Percentiles rank a stretch among this genome's conserved stretches.
phyloP scores from a whole-genome alignment of 2,113 vertebrate genomes.

The Mastomys natalensis region DNA sequence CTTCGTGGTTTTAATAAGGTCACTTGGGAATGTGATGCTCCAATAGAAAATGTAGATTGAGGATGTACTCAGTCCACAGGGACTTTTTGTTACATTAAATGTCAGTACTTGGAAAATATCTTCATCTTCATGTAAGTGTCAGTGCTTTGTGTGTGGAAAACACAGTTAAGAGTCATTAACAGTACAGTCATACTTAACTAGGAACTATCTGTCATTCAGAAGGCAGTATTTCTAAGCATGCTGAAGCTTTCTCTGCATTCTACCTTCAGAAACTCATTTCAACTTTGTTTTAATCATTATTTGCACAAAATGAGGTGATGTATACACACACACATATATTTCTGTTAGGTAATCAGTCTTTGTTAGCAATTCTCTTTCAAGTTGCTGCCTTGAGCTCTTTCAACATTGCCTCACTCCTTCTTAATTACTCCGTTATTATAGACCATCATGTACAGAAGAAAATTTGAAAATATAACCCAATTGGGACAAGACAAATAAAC shows the following conservation, averaged over 20 bases:
- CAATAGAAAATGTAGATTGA: background rate
- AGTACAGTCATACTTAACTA: background rate
- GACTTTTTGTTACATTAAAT: background rate
- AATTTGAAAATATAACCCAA: background rate
- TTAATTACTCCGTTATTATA: background rate
- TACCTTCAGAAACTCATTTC: background rate
- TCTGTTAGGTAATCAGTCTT: background rate
- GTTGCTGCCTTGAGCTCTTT: background rate
- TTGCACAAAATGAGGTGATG: background rate
- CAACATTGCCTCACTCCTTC: background rate
- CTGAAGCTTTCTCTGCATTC: background rate
- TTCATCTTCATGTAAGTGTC: background rate
- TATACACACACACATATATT: background rate
- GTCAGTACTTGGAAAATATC: background rate
- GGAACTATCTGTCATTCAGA: background rate
- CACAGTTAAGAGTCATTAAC: background rate
- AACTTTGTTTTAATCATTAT: background rate
- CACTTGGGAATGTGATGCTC: background rate
- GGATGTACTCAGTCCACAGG: background rate
- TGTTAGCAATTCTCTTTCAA: background rate
- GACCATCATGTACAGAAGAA: background rate
- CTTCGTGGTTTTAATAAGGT: background rate
- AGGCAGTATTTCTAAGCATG: background rate
- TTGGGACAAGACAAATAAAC: background rate
- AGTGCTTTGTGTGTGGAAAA: background rate